A percentile compares a stretch with the other conserved stretches of the same genome.
These are phyloP conservation scores for Forbesichthys agassizii DNA, from an alignment of 2,113 vertebrate genomes.

Conservation along the genomic window DNA sequence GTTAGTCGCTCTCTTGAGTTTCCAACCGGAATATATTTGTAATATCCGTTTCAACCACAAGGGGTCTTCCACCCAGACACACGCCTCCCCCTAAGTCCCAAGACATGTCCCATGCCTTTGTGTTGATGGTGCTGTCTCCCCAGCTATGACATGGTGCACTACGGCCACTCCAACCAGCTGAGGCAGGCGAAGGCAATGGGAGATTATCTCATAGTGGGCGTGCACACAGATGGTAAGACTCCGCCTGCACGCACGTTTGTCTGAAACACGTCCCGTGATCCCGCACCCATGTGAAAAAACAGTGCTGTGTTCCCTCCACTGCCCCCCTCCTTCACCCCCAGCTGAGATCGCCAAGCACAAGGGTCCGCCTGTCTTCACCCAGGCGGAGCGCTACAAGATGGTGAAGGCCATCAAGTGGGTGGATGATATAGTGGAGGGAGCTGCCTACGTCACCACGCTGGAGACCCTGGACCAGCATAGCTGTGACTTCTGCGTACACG, in stretches of 20 bases:
- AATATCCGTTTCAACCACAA: too few relatives aligned
- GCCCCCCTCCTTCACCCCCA: slow-evolving; percentile 41
- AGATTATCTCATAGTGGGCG: slow-evolving; percentile 90
- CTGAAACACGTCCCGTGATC: background rate
- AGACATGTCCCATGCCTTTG: too few relatives aligned
- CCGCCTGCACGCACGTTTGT: background rate
- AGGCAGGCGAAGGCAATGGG: slow-evolving; percentile 96
- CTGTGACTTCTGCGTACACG: slow-evolving; percentile 97
- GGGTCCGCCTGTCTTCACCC: slow-evolving; percentile 95
- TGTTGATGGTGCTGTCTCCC: background rate
- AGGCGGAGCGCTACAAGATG: slow-evolving; percentile 96
- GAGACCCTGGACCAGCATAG: slow-evolving; percentile 91
- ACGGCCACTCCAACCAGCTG: slow-evolving; percentile 96
- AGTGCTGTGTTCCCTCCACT: background rate
- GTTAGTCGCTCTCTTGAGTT: too few relatives aligned
- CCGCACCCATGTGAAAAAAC: background rate
- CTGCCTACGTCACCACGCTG: slow-evolving; percentile 94
- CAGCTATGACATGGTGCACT: slow-evolving; percentile 99
- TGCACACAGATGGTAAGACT: slow-evolving; percentile 91
- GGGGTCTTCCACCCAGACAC: too few relatives aligned
- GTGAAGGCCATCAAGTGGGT: slow-evolving; percentile 98
- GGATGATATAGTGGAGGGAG: slow-evolving; percentile 93
- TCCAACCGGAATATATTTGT: too few relatives aligned
- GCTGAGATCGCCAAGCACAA: slow-evolving; percentile 97
- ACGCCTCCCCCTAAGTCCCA: too few relatives aligned